Conservation (phyloP, 2,113 vertebrate species). For the Nestor notabilis region DNA sequence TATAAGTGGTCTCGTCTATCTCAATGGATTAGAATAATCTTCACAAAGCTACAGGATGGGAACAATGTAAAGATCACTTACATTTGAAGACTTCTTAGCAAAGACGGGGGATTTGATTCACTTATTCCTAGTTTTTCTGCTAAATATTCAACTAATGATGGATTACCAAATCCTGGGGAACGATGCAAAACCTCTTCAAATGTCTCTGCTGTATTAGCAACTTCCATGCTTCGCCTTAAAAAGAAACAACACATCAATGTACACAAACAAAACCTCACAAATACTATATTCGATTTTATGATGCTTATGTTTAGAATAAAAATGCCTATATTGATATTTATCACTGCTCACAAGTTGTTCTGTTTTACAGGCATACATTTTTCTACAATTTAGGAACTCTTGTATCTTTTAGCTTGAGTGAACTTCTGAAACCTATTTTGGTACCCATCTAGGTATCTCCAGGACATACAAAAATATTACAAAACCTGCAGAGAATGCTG, state of each 20-base stretch:
- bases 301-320: neutral
- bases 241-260: neutral
- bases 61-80: constrained; percentile 61
- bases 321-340: accelerated
- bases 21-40: constrained; percentile 23
- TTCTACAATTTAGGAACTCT: neutral
- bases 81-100: constrained; percentile 97
- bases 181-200: constrained; percentile 86
- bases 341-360: neutral
- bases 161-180: constrained; percentile 92
- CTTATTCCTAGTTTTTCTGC: constrained; percentile 89
- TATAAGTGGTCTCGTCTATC: neutral
- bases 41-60: neutral
- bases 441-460: accelerated
- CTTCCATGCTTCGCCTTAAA: constrained; percentile 81
- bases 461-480: neutral
- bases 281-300: neutral
- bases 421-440: neutral
- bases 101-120: constrained; percentile 90
- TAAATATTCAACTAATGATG: constrained; percentile 91
- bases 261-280: neutral
- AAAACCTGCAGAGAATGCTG: neutral
- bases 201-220: constrained; percentile 80
- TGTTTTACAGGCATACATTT: neutral
- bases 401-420: accelerated